These are phyloP conservation scores for Cryptotis parvus DNA, from an alignment of 2,113 vertebrate genomes.

Conservation along the genomic window DNA sequence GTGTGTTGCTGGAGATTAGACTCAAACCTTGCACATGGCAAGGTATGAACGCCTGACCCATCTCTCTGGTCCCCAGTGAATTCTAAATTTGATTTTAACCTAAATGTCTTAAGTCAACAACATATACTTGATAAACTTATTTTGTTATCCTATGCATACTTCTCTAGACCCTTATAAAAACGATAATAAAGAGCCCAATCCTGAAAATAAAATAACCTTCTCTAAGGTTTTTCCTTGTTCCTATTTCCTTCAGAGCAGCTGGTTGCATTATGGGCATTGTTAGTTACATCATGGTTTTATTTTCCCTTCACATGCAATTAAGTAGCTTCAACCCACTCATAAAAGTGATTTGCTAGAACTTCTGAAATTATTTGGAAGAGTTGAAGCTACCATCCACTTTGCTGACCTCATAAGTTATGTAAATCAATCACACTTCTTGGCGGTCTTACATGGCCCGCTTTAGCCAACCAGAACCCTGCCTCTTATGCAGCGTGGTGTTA, in stretches of 20 bases:
- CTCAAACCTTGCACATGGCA: too few relatives aligned
- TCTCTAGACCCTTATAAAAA: conserved; percentile 20
- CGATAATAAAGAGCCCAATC: conserved; percentile 44
- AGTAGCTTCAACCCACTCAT: not conserved
- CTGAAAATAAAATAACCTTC: not conserved
- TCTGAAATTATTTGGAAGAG: not conserved
- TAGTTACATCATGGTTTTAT: not conserved
- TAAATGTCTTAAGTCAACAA: conserved; percentile 46
- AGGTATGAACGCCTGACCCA: too few relatives aligned
- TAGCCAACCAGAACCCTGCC: not conserved
- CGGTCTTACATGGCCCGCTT: not conserved
- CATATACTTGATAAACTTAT: conserved; percentile 57
- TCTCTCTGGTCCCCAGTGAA: too few relatives aligned
- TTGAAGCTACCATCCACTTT: not conserved
- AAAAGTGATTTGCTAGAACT: not conserved
- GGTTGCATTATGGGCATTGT: not conserved
- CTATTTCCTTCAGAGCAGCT: not conserved
- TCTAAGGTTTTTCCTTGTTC: conserved; percentile 27
- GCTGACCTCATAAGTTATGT: not conserved
- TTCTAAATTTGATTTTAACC: conserved; percentile 4
- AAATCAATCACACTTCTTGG: not conserved
- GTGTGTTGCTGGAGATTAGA: too few relatives aligned
- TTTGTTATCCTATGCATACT: conserved; percentile 51
- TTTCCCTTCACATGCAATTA: not conserved
- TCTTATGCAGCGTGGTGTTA: not conserved